These are phyloP conservation scores for Halcyon badia DNA, from an alignment of 2,797 vertebrate genomes.

Conservation along the genomic window DNA sequence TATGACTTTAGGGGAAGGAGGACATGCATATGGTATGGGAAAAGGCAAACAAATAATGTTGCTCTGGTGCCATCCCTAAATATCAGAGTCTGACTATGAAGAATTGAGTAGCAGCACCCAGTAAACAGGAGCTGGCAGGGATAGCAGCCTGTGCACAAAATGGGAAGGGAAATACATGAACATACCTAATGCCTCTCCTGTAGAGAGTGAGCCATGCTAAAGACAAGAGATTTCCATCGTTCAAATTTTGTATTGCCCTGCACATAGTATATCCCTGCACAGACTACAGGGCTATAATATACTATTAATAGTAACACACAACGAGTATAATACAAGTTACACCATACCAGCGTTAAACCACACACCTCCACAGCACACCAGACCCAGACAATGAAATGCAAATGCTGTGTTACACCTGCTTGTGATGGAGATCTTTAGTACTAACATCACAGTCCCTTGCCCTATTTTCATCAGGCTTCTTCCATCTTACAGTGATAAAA, in stretches of 20 bases:
- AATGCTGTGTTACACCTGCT: not conserved
- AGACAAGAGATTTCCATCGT: not conserved
- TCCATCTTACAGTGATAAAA: not conserved
- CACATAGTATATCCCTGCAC: not conserved
- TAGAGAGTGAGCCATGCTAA: not conserved
- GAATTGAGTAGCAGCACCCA: not conserved
- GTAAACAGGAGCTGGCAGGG: fast-evolving
- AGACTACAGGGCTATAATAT: not conserved
- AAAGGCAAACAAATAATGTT: not conserved
- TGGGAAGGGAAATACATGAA: not conserved
- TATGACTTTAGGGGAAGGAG: not conserved
- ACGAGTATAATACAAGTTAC: not conserved
- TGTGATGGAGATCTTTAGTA: not conserved
- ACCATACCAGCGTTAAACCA: not conserved
- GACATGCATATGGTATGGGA: not conserved
- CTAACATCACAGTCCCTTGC: not conserved
- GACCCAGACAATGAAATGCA: not conserved
- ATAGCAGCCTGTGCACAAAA: fast-evolving
- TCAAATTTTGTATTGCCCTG: not conserved
- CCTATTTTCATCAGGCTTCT: not conserved
- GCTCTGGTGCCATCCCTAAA: not conserved
- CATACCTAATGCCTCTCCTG: not conserved
- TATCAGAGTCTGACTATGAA: not conserved
- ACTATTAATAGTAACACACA: not conserved
- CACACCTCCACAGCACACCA: not conserved